phyloP scores from a whole-genome alignment of 2,797 vertebrate species.

The Trachurus trachurus region DNA sequence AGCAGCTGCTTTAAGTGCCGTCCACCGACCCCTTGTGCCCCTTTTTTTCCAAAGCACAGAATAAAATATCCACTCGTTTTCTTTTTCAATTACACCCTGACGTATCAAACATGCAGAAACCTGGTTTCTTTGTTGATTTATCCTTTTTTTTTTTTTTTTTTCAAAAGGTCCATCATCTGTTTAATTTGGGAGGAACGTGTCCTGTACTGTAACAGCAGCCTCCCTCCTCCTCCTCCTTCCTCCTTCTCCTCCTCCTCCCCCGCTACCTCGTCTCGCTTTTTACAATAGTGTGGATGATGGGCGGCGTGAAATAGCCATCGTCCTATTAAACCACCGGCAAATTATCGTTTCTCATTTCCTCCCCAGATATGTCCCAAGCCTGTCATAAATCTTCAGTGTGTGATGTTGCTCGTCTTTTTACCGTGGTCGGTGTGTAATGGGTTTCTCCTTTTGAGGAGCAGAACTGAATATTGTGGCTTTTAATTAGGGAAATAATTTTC shows the following conservation, averaged over 20 bases:
- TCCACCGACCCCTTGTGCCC: constrained; percentile 37
- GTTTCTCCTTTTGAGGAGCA: constrained; percentile 31
- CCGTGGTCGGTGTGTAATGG: constrained; percentile 35
- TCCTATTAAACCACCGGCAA: constrained; percentile 66
- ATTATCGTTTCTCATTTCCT: constrained; percentile 69
- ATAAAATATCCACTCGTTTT: constrained; percentile 44
- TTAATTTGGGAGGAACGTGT: constrained; percentile 42
- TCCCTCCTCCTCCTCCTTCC: not conserved
- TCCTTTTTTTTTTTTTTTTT: constrained; percentile 38
- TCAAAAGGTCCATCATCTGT: constrained; percentile 34
- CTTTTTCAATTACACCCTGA: constrained; percentile 58
- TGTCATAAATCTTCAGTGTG: constrained; percentile 65
- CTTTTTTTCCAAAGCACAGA: not conserved
- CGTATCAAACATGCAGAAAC: constrained; percentile 29
- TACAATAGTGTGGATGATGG: constrained; percentile 36
- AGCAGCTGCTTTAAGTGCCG: constrained; percentile 51
- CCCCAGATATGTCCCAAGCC: constrained; percentile 47
- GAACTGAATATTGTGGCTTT: constrained; percentile 27
- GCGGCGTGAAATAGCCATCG: constrained; percentile 44
- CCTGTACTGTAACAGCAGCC: not conserved
- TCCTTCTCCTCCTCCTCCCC: not conserved
- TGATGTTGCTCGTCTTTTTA: constrained; percentile 51
- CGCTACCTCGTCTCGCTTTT: not conserved
- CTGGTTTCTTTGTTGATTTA: constrained; percentile 41
- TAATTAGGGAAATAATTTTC: constrained; percentile 47